A percentile compares a stretch with the other conserved stretches of the same genome.
phyloP scores from a whole-genome alignment of 2,888 invertebrate species.

The Cheilosia soror region DNA sequence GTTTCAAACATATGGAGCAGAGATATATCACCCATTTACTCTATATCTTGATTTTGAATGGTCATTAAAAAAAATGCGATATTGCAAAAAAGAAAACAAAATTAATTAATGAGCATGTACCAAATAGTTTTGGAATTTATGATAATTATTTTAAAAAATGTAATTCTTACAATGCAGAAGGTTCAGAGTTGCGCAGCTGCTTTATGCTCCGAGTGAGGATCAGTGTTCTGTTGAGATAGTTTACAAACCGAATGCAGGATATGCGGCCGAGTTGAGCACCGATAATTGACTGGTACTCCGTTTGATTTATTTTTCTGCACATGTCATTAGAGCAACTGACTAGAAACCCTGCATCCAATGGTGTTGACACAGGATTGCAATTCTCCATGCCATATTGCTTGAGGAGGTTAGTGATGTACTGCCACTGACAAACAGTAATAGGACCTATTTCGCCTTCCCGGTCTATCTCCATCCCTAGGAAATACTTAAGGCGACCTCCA shows the following conservation, averaged over 20 bases:
- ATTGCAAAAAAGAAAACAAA: background rate
- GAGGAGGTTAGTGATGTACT: conserved; percentile 69
- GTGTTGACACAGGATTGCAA: conserved; percentile 70
- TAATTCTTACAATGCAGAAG: conserved; percentile 3
- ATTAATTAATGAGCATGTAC: background rate
- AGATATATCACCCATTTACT: conserved; percentile 15
- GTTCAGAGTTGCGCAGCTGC: conserved; percentile 4
- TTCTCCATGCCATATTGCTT: conserved; percentile 64
- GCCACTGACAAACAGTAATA: conserved; percentile 56
- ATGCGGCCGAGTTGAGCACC: too few species aligned
- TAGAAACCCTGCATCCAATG: conserved; percentile 67
- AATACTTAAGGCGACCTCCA: conserved; percentile 53
- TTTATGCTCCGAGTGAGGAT: too few species aligned
- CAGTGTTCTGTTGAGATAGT: too few species aligned
- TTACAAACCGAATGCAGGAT: too few species aligned
- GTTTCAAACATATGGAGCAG: background rate
- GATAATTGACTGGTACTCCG: conserved; percentile 61
- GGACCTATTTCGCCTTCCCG: conserved; percentile 60
- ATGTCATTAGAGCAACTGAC: conserved; percentile 29
- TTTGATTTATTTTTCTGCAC: conserved; percentile 27
- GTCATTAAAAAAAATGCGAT: conserved; percentile 13
- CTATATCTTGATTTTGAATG: conserved; percentile 23
- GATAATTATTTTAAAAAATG: conserved; percentile 20
- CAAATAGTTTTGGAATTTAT: conserved; percentile 12
- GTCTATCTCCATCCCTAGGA: conserved; percentile 70